Base-by-base conservation (phyloP, 2,113 vertebrate genomes). In the Syrrhaptes paradoxus region DNA sequence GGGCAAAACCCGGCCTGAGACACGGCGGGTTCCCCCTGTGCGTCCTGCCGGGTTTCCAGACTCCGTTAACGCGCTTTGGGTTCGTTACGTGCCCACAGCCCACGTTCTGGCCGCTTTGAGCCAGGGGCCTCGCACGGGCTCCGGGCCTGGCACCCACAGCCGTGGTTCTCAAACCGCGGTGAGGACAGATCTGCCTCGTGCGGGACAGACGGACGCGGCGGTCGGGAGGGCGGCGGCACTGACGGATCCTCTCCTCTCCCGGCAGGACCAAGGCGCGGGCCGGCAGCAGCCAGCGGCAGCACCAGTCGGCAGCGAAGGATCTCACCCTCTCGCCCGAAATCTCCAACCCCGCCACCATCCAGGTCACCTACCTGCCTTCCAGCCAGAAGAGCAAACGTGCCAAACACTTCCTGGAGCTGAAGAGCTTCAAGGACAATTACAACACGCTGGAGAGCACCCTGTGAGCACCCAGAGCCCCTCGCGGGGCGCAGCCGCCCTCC, bases 371-470 rank as follows among this genome's bases (percentile, higher is more conserved):
- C 98, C 98, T 99, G 94, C 99, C 98, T 28, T 98, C 98, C 63
- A 98, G 96, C 95, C 99, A 99, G 98, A 98, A 98, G 97, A 99
- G 98, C 98, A 99, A 99, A 97, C 98, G 98, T 84, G 98, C 99
- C 96, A 99, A 99, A 88, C 98, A 99, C 97, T 99, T 99, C 92
- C 97, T 99, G 65, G 99, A 99, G 96, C 97, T 99, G 86, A 99
- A 99, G 97, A 99, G 98, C 97, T 99, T 99, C 92, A 99, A 99
- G 96, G 99, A 99, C 97, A 99, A 99, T 97, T 99, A 99, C 96
- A 99, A 99, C 96, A 99, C 99, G 0, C 93, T 99, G 97, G 99
- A 99, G 95, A 99, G 99, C 86, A 99, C 99, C 10, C 97, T 98
- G 97, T 99, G 97, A 99, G 43, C 52, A 1, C 3, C 18, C 63